Conservation (phyloP, 2,797 vertebrate genomes). For the Gastrophryne carolinensis region DNA sequence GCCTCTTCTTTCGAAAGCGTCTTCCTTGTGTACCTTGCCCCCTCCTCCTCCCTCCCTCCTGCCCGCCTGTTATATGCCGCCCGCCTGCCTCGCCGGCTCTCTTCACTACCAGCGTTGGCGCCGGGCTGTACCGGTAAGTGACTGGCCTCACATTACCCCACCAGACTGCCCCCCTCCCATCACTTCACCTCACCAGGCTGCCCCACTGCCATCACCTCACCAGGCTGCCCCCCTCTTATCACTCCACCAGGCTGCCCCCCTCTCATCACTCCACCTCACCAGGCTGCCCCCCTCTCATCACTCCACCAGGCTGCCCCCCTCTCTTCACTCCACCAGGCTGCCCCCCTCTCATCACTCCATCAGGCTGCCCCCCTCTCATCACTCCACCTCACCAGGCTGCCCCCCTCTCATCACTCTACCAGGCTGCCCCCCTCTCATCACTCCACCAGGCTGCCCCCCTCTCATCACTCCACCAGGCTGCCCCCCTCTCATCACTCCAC, state of each 20-base stretch:
- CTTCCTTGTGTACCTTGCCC: conserved; percentile 42
- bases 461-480: background rate
- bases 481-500: too few species aligned
- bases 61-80: conserved; percentile 4
- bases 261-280: background rate
- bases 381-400: too few species aligned
- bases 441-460: too few species aligned
- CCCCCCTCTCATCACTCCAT: too few species aligned
- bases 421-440: too few species aligned
- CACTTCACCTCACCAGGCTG: background rate
- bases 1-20: conserved; percentile 44
- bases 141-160: background rate
- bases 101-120: background rate
- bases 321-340: too few species aligned
- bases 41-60: conserved; percentile 20
- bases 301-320: background rate
- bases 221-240: background rate
- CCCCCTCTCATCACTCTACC: too few species aligned
- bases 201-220: too few species aligned
- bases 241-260: background rate
- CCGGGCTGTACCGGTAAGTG: conserved; percentile 22
- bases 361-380: too few species aligned
- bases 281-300: background rate
- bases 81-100: background rate
- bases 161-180: background rate